Conservation (phyloP, 2,888 invertebrate genomes). For the Eutolmus rufibarbis region DNA sequence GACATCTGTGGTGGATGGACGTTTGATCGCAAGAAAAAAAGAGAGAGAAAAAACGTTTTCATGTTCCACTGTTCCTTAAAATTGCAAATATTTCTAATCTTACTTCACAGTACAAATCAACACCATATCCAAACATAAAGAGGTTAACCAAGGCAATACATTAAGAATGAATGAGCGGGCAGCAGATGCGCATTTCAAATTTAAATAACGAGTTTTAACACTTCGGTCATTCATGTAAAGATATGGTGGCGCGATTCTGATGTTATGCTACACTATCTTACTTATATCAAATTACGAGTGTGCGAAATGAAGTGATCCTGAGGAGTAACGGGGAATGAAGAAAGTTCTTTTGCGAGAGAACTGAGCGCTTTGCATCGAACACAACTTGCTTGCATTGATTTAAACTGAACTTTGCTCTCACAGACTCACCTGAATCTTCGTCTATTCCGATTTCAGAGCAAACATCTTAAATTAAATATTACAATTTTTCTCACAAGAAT, state of each 20-base stretch:
- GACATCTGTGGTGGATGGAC: slow-evolving; percentile 51
- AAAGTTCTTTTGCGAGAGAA: background rate
- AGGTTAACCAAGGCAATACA: background rate
- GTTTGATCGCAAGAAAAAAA: slow-evolving; percentile 50
- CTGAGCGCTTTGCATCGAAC: slow-evolving; percentile 6
- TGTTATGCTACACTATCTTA: background rate
- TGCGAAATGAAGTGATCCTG: slow-evolving; percentile 26
- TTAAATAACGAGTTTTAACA: background rate
- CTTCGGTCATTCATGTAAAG: background rate
- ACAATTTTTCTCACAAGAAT: slow-evolving; percentile 29
- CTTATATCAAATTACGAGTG: slow-evolving; percentile 5
- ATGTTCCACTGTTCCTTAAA: background rate
- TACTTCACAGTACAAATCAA: background rate
- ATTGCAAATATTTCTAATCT: slow-evolving; percentile 1
- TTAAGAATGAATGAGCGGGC: background rate
- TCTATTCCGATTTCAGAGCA: slow-evolving; percentile 44
- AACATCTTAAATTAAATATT: slow-evolving; percentile 45
- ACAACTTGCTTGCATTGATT: slow-evolving; percentile 19
- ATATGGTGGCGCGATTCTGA: slow-evolving; percentile 13
- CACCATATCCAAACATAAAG: slow-evolving; percentile 33
- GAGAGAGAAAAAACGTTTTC: background rate
- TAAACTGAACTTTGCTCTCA: slow-evolving; percentile 21
- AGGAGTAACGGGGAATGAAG: background rate
- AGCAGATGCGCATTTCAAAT: background rate
- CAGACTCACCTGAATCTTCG: slow-evolving; percentile 47